Base-by-base conservation (phyloP, 2,113 vertebrate species). In the Trichechus manatus region DNA sequence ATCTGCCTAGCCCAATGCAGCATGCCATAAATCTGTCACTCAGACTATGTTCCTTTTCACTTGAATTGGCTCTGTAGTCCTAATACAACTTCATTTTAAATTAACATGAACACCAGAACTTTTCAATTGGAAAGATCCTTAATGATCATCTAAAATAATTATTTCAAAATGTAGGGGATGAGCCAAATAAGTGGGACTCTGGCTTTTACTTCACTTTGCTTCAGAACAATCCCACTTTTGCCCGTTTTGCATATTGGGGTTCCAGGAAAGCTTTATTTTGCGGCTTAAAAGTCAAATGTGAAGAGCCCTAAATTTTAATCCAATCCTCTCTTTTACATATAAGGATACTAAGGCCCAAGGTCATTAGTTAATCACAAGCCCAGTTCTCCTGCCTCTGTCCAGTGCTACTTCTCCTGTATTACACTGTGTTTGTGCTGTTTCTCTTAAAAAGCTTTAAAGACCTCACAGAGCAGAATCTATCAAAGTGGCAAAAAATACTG, bases 211-310 rank as follows among this genome's bases (percentile, higher is more conserved):
- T 89, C 39, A 78, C 4, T 68, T 70, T 36, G 33, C 68, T 70
- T 91, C 33, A 80, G 72, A 78, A 72, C 9, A 95, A 74, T 66
- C 66, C 44, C 19, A 61, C 86, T 93, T 79, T 42, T 36, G 78
- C 13, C 19, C 9, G 9, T 79, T 80, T 66, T 80, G 3, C 33
- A 36, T 61, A 61, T 1, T 91, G 79, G 23, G 78, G 39, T 89
- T 91, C 39, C 47, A 88, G 56, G n/a, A 68, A 75, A 84, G 87
- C 83, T 61, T 27, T 77, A 56, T 85, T 84, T 50, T 87, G 44
- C n/a, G 50, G 68, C 68, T 56, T 64, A 77, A 81, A 95, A 82
- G 66, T 50, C 23, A 83, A 74, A 19, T 47, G 4, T 80, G 14
- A 86, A 47, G 22, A 81, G 33, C 64, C 68, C 39, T 25, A 23